Evolutionary conservation across 2,888 invertebrate species (phyloP), one percentile per base, ranked within the genome.

Genomic region (Masnerella sp.): DNA sequence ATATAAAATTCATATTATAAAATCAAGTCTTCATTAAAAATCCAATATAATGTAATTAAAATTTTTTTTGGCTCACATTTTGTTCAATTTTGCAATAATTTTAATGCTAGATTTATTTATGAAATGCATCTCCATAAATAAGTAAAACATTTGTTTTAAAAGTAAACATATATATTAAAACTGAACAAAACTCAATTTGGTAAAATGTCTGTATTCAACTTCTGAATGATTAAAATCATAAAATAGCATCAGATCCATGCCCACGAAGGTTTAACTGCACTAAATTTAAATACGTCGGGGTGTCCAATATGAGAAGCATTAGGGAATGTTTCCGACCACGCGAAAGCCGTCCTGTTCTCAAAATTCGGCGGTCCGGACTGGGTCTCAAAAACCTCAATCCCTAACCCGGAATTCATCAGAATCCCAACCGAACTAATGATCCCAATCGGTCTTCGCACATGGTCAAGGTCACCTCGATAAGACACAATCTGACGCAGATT

Each of bases 211-310:
- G n/a, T n/a, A n/a, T n/a, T n/a, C n/a, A n/a, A n/a, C 12, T 12
- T 52, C 43, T 64, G 20, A 65, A 56, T 47, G n/a, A n/a, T 30
- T 67, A 12, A 25, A 5, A 25, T 15, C 9, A 34, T 49, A 42
- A 67, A 58, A 40, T 32, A 7, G 42, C 25, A 51, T 78, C 76
- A 83, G 88, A 89, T 88, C 91, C 91, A 92, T 54, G 89, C 89
- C 91, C 92, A 92, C 69, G 86, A 84, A 12, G 91, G 91, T 64
- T 86, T 84, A 42, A 92, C 88, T 1, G 91, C 90, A 28, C 90
- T 88, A 83, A 95, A 96, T 45, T 90, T 88, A 90, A 94, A 96
- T 43, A 89, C 85, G 78, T 95, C 93, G 0, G 95, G 95, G 7
- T 94, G 92, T 1, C 94, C 94, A 71, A 90, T 84, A 81, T 95